A percentile compares a stretch with the other conserved stretches of the same genome.
Conservation (phyloP, 2,797 vertebrate genomes). For the Poeciliopsis paucimaculata region DNA sequence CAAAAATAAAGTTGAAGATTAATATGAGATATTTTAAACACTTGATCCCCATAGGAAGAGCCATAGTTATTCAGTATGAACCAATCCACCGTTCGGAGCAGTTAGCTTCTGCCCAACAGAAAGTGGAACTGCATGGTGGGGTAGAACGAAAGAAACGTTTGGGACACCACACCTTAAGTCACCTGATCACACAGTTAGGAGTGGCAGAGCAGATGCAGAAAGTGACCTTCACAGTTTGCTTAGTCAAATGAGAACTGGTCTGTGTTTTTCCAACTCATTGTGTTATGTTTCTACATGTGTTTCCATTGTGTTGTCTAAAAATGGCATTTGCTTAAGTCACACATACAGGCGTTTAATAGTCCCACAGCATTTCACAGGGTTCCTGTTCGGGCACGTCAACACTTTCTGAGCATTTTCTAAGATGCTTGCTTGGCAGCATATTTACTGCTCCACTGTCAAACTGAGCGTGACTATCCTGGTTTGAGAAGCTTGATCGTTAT, state of each 20-base stretch:
- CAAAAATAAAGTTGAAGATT: slow-evolving; percentile 74
- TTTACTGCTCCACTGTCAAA: slow-evolving; percentile 9
- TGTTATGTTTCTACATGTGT: not conserved
- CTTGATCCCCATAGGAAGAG: slow-evolving; percentile 65
- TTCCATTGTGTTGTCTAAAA: not conserved
- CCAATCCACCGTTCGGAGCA: not conserved
- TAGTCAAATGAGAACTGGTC: not conserved
- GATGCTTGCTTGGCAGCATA: slow-evolving; percentile 26
- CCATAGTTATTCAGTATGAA: slow-evolving; percentile 64
- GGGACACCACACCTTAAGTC: slow-evolving; percentile 48
- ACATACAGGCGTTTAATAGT: not conserved
- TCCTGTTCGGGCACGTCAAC: slow-evolving; percentile 48
- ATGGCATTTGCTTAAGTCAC: not conserved
- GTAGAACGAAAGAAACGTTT: not conserved
- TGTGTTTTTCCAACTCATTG: slow-evolving; percentile 3
- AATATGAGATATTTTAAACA: slow-evolving; percentile 80
- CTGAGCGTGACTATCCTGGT: not conserved
- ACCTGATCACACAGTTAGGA: slow-evolving; percentile 50
- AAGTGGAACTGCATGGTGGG: slow-evolving; percentile 9
- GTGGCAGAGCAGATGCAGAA: slow-evolving; percentile 26
- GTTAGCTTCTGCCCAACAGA: not conserved
- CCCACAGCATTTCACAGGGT: slow-evolving; percentile 8
- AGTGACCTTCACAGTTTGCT: slow-evolving; percentile 1
- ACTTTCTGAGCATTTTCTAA: slow-evolving; percentile 4
- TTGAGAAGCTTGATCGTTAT: not conserved